Percentiles rank a stretch among this genome's conserved stretches.
These are phyloP conservation scores for Aplodontia rufa DNA, from an alignment of 2,113 vertebrate genomes.

Conservation along the genomic window DNA sequence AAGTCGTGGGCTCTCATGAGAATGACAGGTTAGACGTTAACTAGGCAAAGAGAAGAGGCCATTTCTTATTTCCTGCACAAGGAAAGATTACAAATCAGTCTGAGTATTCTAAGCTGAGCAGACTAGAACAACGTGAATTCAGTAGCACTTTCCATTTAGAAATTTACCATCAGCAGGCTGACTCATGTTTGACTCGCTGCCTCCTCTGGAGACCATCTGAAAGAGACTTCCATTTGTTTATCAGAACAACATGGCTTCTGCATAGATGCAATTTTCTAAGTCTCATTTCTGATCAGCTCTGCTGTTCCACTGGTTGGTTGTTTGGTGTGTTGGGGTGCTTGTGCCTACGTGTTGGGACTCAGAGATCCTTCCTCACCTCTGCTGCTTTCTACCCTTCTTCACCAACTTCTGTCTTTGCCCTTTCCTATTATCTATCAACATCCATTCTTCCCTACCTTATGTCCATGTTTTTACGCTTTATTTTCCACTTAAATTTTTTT, in stretches of 20 bases:
- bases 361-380: background rate
- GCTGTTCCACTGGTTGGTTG: background rate
- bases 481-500: background rate
- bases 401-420: background rate
- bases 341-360: background rate
- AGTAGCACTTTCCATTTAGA: background rate
- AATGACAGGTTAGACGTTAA: background rate
- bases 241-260: background rate
- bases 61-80: background rate
- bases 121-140: background rate
- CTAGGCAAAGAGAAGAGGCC: background rate
- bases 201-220: background rate
- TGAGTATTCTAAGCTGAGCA: background rate
- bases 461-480: conserved; percentile 22
- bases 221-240: background rate
- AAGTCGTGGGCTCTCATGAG: background rate
- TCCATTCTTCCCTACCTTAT: background rate
- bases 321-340: background rate
- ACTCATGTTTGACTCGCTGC: background rate
- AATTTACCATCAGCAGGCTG: conserved; percentile 10
- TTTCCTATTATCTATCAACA: background rate
- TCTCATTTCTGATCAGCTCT: background rate
- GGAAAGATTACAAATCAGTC: background rate
- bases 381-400: background rate
- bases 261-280: background rate